Evolutionary conservation across 2,113 vertebrate species (phyloP).

Genomic region (Orientallactaga bullata): DNA sequence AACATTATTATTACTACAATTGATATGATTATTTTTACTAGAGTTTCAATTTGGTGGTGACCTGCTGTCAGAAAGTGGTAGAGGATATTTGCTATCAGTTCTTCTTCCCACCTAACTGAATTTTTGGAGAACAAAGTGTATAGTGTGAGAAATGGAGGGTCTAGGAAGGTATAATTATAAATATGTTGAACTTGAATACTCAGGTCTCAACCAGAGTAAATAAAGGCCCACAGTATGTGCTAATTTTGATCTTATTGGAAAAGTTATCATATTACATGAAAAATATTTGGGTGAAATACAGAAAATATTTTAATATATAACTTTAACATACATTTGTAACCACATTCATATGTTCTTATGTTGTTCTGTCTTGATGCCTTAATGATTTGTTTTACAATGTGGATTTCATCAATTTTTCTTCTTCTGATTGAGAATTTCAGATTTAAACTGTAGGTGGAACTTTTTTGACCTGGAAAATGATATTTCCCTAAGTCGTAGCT

Average conservation of each 20-base stretch:
- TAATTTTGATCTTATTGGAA: constrained; percentile 27
- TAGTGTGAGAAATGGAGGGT: neutral
- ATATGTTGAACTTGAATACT: neutral
- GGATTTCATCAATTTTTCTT: constrained; percentile 41
- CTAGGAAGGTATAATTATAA: neutral
- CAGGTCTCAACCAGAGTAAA: neutral
- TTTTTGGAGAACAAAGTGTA: neutral
- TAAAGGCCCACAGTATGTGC: neutral
- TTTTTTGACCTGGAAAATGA: constrained; percentile 48
- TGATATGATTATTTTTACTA: too few relatives aligned
- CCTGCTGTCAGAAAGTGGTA: neutral
- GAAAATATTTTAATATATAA: constrained; percentile 14
- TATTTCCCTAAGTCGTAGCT: constrained; percentile 49
- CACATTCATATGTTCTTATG: neutral
- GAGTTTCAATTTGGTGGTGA: neutral
- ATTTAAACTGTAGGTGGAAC: constrained; percentile 47
- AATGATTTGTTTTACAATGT: neutral
- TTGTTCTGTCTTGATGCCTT: neutral
- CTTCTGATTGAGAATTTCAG: constrained; percentile 35
- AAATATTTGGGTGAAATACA: constrained; percentile 24
- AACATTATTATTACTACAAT: neutral
- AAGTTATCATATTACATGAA: neutral
- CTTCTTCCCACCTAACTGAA: neutral
- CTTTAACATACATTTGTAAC: neutral
- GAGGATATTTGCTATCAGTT: neutral